A percentile compares a stretch with the other conserved stretches of the same genome.
Conservation (phyloP, 2,113 vertebrate genomes). For the Pogonocichla stellata region DNA sequence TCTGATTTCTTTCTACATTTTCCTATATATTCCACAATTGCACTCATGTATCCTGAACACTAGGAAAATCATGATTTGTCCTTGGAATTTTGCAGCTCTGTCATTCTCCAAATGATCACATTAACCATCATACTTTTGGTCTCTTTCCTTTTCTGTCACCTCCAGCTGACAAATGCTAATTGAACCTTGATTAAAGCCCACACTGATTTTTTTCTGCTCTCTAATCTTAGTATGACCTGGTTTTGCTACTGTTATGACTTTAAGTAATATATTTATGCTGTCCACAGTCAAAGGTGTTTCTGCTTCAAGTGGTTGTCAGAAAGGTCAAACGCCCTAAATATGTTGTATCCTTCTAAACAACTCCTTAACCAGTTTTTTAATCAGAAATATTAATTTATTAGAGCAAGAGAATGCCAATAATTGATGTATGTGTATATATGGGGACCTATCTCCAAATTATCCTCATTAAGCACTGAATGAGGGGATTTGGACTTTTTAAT, state of each 20-base stretch:
- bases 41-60: neutral
- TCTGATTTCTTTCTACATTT: neutral
- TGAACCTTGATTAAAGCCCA: neutral
- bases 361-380: neutral
- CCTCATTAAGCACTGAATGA: neutral
- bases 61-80: neutral
- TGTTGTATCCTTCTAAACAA: conserved; percentile 8
- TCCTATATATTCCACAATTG: neutral
- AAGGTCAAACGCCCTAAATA: neutral
- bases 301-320: conserved; percentile 13
- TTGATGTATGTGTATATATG: neutral
- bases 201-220: accelerated
- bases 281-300: conserved; percentile 10
- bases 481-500: neutral
- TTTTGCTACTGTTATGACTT: neutral
- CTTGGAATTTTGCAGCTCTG: neutral
- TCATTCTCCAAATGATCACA: neutral
- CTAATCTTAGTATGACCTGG: neutral
- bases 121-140: neutral
- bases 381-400: conserved; percentile 1
- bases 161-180: neutral
- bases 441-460: neutral
- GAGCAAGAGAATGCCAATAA: neutral
- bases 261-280: neutral
- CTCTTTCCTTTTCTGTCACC: neutral